phyloP scores from a whole-genome alignment of 2,888 invertebrate genomes.

The Eupithecia centaureata region DNA sequence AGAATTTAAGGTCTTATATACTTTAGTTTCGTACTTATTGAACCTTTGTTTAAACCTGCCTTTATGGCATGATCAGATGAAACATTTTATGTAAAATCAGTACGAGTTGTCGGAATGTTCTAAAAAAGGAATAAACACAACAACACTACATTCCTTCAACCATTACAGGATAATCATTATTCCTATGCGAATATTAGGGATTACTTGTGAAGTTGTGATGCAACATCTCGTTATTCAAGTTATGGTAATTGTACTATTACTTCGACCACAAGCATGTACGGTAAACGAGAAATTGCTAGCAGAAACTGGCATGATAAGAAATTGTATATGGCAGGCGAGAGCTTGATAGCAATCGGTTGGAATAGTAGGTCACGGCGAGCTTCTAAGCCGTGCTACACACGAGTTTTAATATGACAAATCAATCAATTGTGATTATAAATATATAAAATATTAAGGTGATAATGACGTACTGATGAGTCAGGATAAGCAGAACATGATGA shows the following conservation, averaged over 20 bases:
- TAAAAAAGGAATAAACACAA: background rate
- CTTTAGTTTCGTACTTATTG: no score
- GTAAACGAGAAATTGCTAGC: constrained; percentile 34
- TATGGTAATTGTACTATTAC: constrained; percentile 45
- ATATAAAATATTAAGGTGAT: background rate
- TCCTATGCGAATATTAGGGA: constrained; percentile 25
- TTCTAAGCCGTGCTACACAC: constrained; percentile 26
- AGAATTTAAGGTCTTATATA: no score
- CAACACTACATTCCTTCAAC: constrained; percentile 7
- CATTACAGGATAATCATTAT: constrained; percentile 15
- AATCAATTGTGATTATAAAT: background rate
- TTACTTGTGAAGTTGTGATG: constrained; percentile 30
- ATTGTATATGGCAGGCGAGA: constrained; percentile 41
- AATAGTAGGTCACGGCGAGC: constrained; percentile 57
- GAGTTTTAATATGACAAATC: background rate
- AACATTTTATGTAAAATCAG: background rate
- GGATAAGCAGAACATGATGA: background rate
- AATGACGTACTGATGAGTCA: background rate
- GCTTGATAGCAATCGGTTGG: constrained; percentile 46
- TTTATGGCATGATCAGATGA: background rate
- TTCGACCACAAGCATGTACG: constrained; percentile 32
- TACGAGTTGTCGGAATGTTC: background rate
- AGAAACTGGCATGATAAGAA: constrained; percentile 46
- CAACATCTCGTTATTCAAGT: constrained; percentile 43
- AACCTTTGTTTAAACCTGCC: no score